Base-by-base conservation (phyloP, 2,113 vertebrate species). In the Penelope pileata region DNA sequence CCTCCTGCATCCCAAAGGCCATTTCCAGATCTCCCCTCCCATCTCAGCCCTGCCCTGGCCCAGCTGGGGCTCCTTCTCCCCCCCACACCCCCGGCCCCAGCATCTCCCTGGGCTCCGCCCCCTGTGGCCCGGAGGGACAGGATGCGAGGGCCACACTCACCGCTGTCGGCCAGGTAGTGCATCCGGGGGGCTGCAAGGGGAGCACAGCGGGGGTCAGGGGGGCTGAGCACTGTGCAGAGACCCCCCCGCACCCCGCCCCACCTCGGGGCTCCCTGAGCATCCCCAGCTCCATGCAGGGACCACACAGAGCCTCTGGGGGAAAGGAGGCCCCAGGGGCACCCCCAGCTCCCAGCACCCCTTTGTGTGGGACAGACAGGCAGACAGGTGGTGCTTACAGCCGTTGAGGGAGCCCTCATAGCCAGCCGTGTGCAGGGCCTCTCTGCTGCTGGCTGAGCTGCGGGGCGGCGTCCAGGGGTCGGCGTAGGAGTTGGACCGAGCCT, bases 391-490 rank as follows among this genome's bases (percentile, higher is more conserved):
- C 99, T 99, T 98, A 99, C 99, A 99, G 97, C 99, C 99, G 2
- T 99, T 99, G 88, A 99, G 97, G 53, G 99, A 99, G 98, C 99
- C 98, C 88, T 99, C 99, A 23, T 99, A 99, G 86, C 98, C 98
- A 7, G 88, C 86, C 0, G 97, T 99, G 97, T 99, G 99, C 92
- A 99, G 98, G n/a, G 99, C 98, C 97, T 99, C 99, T 80, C 99
- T 98, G 98, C 99, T 99, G 98, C 99, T 98, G 63, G 99, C 97
- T 13, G 99, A 99, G 97, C 99, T 99, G 94, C 99, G 98, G 3
- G 98, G 98, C 9, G 99, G 99, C 4, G 99, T 99, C 99, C 99
- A 99, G 95, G 99, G 99, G 95, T 99, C 99, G 19, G 98, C 98
- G 45, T 99, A 99, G 95, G 99, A 99, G 98, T 98, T 98, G 68